Base-by-base conservation (phyloP, 2,797 vertebrate species). In the Trematomus bernacchii region DNA sequence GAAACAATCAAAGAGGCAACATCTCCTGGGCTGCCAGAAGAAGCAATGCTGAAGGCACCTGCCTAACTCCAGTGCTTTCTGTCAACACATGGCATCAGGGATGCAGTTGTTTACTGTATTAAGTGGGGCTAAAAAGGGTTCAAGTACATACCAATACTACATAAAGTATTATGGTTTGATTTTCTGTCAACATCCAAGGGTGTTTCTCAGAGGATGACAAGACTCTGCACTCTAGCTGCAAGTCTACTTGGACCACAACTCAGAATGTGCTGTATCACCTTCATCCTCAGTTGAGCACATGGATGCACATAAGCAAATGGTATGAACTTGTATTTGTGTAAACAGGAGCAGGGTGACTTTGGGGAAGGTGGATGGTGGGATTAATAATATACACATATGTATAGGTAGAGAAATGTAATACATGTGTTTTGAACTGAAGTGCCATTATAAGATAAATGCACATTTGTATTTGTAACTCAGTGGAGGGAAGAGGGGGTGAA, bases 1-100 rank as follows among this genome's bases (percentile, higher is more conserved):
- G 94, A 93, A 95, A 94, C 93, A 94, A 95, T 93, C 90, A 94
- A 94, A 95, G 93, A 95, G 91, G 89, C 85, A 89, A 86, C 91
- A 92, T 94, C 93, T 94, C 90, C 77, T 86, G 94, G 88, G 92
- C 90, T 92, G 85, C 87, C 79, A 84, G 79, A 86, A 89, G 87
- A 87, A 86, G 85, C 51, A 82, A 76, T 37, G 85, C 91, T 91
- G 66, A 84, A 92, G 90, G 89, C 84, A 72, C 82, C 78, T 71
- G 73, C 80, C 74, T 77, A 66, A 71, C 62, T 83, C 73, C 61
- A 60, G 69, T 10, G 77, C 50, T 77, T 69, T 72, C 88, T 90
- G 80, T 91, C 91, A 88, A 91, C 79, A 84, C 33, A 79, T 67
- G 71, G 84, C 89, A 88, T 81, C 58, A 62, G 85, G 77, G 82